Percentiles rank a stretch among this genome's conserved stretches.
Conservation (phyloP, 1,140 invertebrate genomes). For the Drosophila repletoides region DNA sequence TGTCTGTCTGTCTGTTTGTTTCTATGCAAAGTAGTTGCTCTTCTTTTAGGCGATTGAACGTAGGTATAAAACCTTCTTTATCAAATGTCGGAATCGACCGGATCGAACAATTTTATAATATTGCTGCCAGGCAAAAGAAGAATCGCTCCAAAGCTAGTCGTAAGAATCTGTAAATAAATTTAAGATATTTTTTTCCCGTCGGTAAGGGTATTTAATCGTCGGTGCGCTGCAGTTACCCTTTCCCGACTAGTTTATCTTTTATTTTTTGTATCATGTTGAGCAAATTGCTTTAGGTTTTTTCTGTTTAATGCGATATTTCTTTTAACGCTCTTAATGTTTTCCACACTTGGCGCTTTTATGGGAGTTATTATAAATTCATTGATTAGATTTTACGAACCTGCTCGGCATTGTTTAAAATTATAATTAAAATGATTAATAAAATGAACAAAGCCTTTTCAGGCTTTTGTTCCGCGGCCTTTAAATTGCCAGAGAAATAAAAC, state of each 20-base stretch:
- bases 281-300: slow-evolving; percentile 28
- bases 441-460: slow-evolving; percentile 16
- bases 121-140: too few species aligned
- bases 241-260: slow-evolving; percentile 2
- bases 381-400: slow-evolving; percentile 62
- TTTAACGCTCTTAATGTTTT: slow-evolving; percentile 63
- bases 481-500: slow-evolving; percentile 23
- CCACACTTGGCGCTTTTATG: slow-evolving; percentile 69
- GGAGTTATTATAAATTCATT: slow-evolving; percentile 71
- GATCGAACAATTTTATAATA: too few species aligned
- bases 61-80: too few species aligned
- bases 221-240: slow-evolving; percentile 25
- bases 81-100: too few species aligned
- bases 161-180: too few species aligned
- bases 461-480: too few species aligned
- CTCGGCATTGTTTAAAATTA: slow-evolving; percentile 30
- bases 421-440: slow-evolving; percentile 37
- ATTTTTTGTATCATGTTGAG: slow-evolving; percentile 4
- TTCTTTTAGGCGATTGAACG: too few species aligned
- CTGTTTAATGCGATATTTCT: slow-evolving; percentile 27
- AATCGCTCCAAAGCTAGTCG: too few species aligned
- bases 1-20: too few species aligned
- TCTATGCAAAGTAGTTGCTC: too few species aligned
- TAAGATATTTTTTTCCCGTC: too few species aligned
- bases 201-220: too few species aligned